Evolutionary conservation across 2,888 invertebrate species (phyloP), one percentile per base, ranked within the genome.

Genomic region (Synanthedon andrenaeformis): DNA sequence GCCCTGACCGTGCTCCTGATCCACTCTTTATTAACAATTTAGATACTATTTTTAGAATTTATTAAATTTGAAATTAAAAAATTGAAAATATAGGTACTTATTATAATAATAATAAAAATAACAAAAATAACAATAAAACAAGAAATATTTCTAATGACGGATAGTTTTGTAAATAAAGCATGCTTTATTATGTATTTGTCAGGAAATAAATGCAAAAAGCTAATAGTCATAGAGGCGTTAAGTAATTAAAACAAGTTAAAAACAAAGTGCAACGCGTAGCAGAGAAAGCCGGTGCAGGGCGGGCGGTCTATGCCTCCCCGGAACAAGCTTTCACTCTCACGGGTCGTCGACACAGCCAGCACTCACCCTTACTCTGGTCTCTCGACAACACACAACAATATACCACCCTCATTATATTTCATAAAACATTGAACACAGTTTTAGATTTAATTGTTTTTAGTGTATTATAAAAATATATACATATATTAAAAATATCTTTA

Each of bases 321-420:
- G 84, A 84, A 83, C 78, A 73, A 70, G 81, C 82, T 82, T 84
- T 82, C 84, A 83, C 85, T 85, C 82, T 82, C 83, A 74, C 79
- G 70, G 82, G 85, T 86, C 86, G 81, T 72, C 84, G 86, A 84
- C 86, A 79, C 75, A 76, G 77, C 72, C 74, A 73, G 75, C 67
- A 76, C 64, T 65, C 72, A 72, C 82, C 85, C 82, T 72, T 81
- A 82, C 83, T 69, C 59, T 56, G 56, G 62, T 63, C 68, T 45
- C 45, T 45, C 45, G 45, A 45, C 45, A 4, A 45, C 8, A 13
- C n/a, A 45, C 4, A 6, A 41, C 50, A 50, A 41, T 12, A 35
- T 51, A 17, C 42, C 13, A 35, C 35, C 8, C 35, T 35, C 35
- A 28, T 45, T 10, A 45, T 45, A 45, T 45, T 45, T 45, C 8